phyloP scores from a whole-genome alignment of 64 coral and sea anemone species.

The Montipora efflorescens region DNA sequence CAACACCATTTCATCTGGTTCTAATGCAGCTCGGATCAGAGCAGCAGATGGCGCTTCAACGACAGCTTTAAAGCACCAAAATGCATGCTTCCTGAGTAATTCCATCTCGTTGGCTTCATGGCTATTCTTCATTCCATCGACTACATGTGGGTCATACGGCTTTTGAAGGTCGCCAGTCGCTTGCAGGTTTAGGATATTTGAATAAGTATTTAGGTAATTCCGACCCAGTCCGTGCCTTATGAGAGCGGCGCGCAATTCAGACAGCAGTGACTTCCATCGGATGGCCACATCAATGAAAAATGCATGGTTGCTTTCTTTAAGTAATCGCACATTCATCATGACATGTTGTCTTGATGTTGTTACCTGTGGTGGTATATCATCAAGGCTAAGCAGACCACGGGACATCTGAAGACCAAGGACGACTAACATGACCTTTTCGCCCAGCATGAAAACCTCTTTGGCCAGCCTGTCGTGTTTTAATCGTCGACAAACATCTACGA shows the following conservation, averaged over 20 bases:
- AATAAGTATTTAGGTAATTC: conserved; percentile 38
- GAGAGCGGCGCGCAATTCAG: conserved; percentile 34
- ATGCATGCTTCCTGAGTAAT: conserved; percentile 23
- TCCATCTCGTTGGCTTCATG: conserved; percentile 35
- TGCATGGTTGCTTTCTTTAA: conserved; percentile 23
- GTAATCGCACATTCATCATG: conserved; percentile 36
- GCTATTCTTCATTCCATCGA: conserved; percentile 29
- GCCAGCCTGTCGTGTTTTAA: conserved; percentile 14
- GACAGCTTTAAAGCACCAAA: conserved; percentile 32
- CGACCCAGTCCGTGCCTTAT: conserved; percentile 30
- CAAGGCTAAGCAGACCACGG: conserved; percentile 31
- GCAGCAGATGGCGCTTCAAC: conserved; percentile 34
- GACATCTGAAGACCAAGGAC: conserved; percentile 32
- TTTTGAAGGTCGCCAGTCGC: conserved; percentile 29
- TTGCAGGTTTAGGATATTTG: conserved; percentile 33
- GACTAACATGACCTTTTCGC: conserved; percentile 39
- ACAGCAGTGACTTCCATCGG: conserved; percentile 32
- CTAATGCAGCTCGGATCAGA: conserved; percentile 31
- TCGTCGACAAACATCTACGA: conserved; percentile 24
- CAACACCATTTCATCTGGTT: conserved; percentile 36
- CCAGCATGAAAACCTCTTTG: conserved; percentile 36
- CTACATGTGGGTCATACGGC: conserved; percentile 32
- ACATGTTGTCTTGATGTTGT: conserved; percentile 33
- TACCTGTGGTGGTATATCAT: conserved; percentile 36
- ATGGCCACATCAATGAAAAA: conserved; percentile 36